A percentile compares a stretch with the other conserved stretches of the same genome.
phyloP scores from a whole-genome alignment of 2,797 vertebrate genomes.

The Phyllotis vaccarum region DNA sequence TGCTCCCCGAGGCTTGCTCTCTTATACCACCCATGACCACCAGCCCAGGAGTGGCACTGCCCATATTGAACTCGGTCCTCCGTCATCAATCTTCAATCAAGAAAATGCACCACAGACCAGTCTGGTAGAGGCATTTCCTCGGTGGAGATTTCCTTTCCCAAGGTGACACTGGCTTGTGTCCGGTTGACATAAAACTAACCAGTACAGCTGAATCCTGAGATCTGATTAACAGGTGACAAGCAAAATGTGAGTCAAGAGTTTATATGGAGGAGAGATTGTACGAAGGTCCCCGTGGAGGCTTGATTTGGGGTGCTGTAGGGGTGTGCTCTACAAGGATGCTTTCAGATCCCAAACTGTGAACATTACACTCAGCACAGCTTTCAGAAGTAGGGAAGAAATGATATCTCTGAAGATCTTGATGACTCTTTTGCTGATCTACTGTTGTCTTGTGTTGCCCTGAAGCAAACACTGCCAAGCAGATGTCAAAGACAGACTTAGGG shows the following conservation, averaged over 20 bases:
- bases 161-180: neutral
- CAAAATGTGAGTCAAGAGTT: slow-evolving; percentile 1
- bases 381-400: too few species aligned
- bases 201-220: neutral
- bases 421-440: too few species aligned
- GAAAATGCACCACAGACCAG: neutral
- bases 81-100: neutral
- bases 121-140: neutral
- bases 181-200: neutral
- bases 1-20: neutral
- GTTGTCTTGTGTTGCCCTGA: too few species aligned
- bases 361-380: too few species aligned
- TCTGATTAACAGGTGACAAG: neutral
- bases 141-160: neutral
- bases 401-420: too few species aligned
- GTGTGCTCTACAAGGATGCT: too few species aligned
- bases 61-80: neutral
- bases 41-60: neutral
- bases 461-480: too few species aligned
- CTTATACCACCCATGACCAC: neutral
- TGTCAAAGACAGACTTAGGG: too few species aligned
- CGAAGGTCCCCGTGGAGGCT: neutral
- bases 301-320: neutral
- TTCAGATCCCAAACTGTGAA: too few species aligned
- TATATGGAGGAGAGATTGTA: neutral